Percentiles rank a stretch among this genome's conserved stretches.
Evolutionary conservation across 2,797 vertebrate species (phyloP).

Genomic region (Lagodon rhomboides): DNA sequence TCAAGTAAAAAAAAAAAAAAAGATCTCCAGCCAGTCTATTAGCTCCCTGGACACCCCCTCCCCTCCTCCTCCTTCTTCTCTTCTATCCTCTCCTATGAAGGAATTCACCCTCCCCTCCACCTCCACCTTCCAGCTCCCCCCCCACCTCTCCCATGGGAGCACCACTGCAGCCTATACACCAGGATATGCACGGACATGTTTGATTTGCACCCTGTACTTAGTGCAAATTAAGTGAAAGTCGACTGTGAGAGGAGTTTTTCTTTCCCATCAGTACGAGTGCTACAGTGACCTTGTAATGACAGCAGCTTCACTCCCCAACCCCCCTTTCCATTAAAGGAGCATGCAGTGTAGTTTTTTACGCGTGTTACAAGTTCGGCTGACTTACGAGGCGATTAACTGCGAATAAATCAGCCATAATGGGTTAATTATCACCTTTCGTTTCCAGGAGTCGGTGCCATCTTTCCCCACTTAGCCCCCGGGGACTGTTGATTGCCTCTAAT

Average conservation of each 20-base stretch:
- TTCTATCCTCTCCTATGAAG: conserved; percentile 37
- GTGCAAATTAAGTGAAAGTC: conserved; percentile 74
- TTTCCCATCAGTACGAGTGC: not conserved
- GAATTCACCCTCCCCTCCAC: conserved; percentile 55
- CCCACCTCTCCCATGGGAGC: conserved; percentile 39
- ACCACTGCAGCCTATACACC: conserved; percentile 40
- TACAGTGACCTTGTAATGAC: conserved; percentile 43
- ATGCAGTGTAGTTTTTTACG: conserved; percentile 24
- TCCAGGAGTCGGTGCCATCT: conserved; percentile 49
- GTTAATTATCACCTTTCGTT: conserved; percentile 72
- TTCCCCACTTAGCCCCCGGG: conserved; percentile 57
- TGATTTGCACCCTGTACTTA: conserved; percentile 63
- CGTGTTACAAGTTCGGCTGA: conserved; percentile 19
- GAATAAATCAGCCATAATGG: conserved; percentile 65
- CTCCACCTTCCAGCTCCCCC: conserved; percentile 41
- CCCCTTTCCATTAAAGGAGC: not conserved
- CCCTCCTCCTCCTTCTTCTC: not conserved
- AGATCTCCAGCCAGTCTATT: conserved; percentile 66
- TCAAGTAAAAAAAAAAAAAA: no score
- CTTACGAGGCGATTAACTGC: conserved; percentile 41
- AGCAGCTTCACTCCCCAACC: not conserved
- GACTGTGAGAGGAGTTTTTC: conserved; percentile 20
- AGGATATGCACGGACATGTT: conserved; percentile 78
- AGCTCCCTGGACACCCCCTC: conserved; percentile 45
- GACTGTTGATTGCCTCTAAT: conserved; percentile 67